Evolutionary conservation across 1,140 invertebrate species (phyloP).

Genomic region (Agrilus planipennis): DNA sequence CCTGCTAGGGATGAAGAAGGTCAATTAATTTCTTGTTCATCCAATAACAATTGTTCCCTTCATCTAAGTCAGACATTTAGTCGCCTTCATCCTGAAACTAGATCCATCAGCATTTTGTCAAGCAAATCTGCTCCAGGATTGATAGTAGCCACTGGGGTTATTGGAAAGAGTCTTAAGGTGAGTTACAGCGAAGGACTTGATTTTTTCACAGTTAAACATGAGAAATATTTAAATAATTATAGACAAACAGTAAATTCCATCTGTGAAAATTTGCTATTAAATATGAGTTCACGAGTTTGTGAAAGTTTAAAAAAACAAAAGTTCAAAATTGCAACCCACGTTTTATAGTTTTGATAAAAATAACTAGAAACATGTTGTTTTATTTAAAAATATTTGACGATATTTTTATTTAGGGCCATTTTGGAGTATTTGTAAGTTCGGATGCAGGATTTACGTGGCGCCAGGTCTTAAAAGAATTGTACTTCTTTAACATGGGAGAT

Average conservation of each 20-base stretch:
- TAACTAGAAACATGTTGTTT: no score
- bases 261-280: no score
- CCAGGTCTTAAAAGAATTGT: constrained; percentile 63
- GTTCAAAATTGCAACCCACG: no score
- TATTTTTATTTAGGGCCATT: constrained; percentile 42
- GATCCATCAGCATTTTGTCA: constrained; percentile 71
- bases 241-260: no score
- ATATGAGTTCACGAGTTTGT: no score
- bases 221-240: no score
- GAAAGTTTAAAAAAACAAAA: no score
- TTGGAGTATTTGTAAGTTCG: constrained; percentile 67
- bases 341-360: no score
- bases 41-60: constrained; percentile 60
- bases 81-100: constrained; percentile 65
- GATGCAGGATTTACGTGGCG: constrained; percentile 80
- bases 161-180: constrained; percentile 60
- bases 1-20: constrained; percentile 55
- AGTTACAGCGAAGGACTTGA: no score
- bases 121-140: constrained; percentile 78
- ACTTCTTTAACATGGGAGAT: constrained; percentile 83
- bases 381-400: no score
- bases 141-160: constrained; percentile 73
- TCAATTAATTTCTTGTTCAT: constrained; percentile 47
- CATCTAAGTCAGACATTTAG: constrained; percentile 79
- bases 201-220: no score